These are phyloP conservation scores for Psammodynastes pulverulentus DNA, from an alignment of 2,113 vertebrate genomes.

Conservation along the genomic window DNA sequence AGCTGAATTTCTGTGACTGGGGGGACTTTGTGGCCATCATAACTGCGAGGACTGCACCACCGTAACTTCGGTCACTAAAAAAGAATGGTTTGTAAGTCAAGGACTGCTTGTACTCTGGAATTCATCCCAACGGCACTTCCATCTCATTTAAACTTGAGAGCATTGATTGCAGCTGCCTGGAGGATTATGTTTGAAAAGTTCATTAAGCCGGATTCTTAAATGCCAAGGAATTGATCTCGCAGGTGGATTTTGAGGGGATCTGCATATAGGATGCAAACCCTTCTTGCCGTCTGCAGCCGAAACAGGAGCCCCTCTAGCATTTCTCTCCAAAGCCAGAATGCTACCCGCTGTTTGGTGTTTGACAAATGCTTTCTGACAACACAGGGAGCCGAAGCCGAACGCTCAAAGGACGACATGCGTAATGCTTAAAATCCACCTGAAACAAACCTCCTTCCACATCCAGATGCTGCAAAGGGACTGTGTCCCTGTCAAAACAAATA, in stretches of 20 bases:
- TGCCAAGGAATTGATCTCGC: neutral
- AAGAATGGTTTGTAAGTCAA: too few relatives aligned
- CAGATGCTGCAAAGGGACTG: too few relatives aligned
- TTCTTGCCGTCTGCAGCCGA: neutral
- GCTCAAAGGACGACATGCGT: rapidly evolving
- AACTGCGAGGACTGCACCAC: too few relatives aligned
- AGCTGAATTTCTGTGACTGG: too few relatives aligned
- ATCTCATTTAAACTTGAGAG: neutral
- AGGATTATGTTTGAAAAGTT: neutral
- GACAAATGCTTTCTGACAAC: neutral
- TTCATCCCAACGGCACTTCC: neutral
- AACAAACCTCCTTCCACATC: neutral
- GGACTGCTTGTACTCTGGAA: neutral
- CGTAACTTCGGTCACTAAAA: too few relatives aligned
- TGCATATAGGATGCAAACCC: neutral
- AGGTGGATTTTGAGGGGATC: neutral
- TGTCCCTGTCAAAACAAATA: neutral
- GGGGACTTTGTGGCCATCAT: too few relatives aligned
- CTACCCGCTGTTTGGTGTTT: neutral
- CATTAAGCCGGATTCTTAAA: rapidly evolving
- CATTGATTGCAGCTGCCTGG: neutral
- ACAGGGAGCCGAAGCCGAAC: neutral
- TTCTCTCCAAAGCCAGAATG: neutral
- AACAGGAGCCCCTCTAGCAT: neutral
- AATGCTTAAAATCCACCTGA: rapidly evolving